These are phyloP conservation scores for Sciurus carolinensis DNA, from an alignment of 2,797 vertebrate species.

Conservation along the genomic window DNA sequence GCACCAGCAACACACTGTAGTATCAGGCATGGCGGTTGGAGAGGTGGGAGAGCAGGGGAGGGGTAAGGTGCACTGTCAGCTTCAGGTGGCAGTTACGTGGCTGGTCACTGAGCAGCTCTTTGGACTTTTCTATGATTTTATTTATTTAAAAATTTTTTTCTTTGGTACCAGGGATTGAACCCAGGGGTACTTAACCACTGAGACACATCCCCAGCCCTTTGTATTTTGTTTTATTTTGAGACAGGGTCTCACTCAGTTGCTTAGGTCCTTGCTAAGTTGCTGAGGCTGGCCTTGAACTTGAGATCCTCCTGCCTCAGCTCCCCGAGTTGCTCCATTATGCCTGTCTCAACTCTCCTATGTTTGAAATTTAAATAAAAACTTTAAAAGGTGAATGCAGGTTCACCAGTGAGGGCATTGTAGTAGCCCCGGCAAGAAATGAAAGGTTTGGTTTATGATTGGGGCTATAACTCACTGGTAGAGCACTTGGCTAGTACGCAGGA, in stretches of 20 bases:
- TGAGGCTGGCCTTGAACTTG: neutral
- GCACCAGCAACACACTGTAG: neutral
- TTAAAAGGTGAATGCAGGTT: neutral
- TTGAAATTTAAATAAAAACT: neutral
- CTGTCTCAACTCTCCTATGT: neutral
- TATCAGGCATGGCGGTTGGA: too few species aligned
- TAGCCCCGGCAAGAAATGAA: neutral
- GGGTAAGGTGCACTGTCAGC: neutral
- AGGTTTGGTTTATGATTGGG: neutral
- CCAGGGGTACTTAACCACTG: too few species aligned
- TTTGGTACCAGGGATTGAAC: too few species aligned
- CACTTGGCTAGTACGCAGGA: neutral
- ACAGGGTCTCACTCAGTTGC: neutral
- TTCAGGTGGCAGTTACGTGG: accelerated
- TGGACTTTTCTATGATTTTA: neutral
- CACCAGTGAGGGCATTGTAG: neutral
- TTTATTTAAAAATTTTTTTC: neutral
- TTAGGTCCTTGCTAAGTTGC: too few species aligned
- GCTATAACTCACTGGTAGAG: neutral
- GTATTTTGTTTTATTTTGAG: neutral
- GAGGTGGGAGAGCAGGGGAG: neutral
- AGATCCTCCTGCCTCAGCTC: neutral
- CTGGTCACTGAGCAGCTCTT: neutral
- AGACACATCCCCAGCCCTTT: too few species aligned
- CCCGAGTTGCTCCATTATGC: neutral